phyloP scores from a whole-genome alignment of 2,888 invertebrate species.

The Laothoe populi region DNA sequence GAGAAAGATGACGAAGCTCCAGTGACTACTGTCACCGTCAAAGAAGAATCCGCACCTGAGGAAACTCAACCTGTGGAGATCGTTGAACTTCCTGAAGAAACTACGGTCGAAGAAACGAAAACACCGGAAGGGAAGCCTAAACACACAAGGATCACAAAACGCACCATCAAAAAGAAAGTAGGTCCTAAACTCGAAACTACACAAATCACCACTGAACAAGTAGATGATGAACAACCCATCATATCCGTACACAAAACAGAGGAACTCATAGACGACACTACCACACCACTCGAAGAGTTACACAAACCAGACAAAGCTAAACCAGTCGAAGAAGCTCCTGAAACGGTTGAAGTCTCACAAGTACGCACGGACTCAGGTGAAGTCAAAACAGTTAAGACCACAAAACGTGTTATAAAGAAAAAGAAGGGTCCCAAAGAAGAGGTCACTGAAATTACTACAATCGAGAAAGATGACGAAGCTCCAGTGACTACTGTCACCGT shows the following conservation, averaged over 20 bases:
- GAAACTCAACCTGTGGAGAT: slow-evolving; percentile 20
- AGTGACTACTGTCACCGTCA: slow-evolving; percentile 20
- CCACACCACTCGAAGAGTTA: slow-evolving; percentile 35
- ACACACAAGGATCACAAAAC: slow-evolving; percentile 41
- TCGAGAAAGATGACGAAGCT: slow-evolving; percentile 59
- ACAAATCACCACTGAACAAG: slow-evolving; percentile 62
- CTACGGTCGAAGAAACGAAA: slow-evolving; percentile 38
- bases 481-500: slow-evolving; percentile 38
- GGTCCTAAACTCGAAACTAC: slow-evolving; percentile 53
- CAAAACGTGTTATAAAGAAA: slow-evolving; percentile 48
- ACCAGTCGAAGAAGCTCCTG: slow-evolving; percentile 43
- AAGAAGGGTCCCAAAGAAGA: slow-evolving; percentile 68
- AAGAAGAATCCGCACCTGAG: slow-evolving; percentile 26
- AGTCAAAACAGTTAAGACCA: slow-evolving; percentile 60
- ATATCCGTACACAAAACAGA: slow-evolving; percentile 63
- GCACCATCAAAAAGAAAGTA: slow-evolving; percentile 67
- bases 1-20: slow-evolving; percentile 38
- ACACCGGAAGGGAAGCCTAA: slow-evolving; percentile 39
- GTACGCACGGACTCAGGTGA: slow-evolving; percentile 46
- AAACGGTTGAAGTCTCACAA: slow-evolving; percentile 36
- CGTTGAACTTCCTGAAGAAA: slow-evolving; percentile 32
- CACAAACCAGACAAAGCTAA: slow-evolving; percentile 41
- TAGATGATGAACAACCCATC: slow-evolving; percentile 70
- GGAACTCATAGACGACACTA: slow-evolving; percentile 49
- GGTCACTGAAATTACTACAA: slow-evolving; percentile 71